Evolutionary conservation across 1,140 invertebrate genomes (phyloP), one percentile per base, ranked within the genome.

Genomic region (Holotrichia oblita): DNA sequence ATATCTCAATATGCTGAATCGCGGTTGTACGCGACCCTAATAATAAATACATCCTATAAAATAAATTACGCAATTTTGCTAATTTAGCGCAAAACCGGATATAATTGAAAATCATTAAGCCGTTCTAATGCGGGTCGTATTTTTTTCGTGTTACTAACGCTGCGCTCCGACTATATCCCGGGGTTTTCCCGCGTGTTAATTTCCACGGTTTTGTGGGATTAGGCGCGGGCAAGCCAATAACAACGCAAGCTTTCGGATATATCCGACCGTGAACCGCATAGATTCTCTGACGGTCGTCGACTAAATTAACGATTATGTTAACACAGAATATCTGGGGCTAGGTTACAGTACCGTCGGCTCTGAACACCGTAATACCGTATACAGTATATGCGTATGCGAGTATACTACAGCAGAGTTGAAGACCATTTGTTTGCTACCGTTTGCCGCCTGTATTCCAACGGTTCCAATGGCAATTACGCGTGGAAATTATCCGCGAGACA

Each of bases 51-150:
- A 6, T 12, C 44, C n/a, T 17, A 17, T 55, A 55, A 55, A 10
- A 17, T 55, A 55, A 55, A 55, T 55, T 55, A 55, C 14, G 7
- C 48, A 55, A 55, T 55, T 55, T 55, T 17, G 48, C 48, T 6
- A 2, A 55, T 55, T 7, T 55, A 55, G 48, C 48, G 17, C 48
- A 55, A 55, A 55, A 55, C 1, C 48, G 14, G 14, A 55, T 55
- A 55, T 55, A 55, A 55, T 55, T 55, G 48, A 55, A 55, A 55
- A 55, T 55, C 48, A 55, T 55, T 17, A 17, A 55, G n/a, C 48
- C 48, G 48, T 55, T 55, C 48, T 55, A 55, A 55, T 55, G 48
- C 48, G 48, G 48, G 48, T 55, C 17, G 48, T 17, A 55, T 55
- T 55, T 55, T 17, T 55, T 55, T 17, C 17, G n/a, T 17, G 48